phyloP scores from a whole-genome alignment of 2,888 invertebrate species.

The Dynastes tityus region DNA sequence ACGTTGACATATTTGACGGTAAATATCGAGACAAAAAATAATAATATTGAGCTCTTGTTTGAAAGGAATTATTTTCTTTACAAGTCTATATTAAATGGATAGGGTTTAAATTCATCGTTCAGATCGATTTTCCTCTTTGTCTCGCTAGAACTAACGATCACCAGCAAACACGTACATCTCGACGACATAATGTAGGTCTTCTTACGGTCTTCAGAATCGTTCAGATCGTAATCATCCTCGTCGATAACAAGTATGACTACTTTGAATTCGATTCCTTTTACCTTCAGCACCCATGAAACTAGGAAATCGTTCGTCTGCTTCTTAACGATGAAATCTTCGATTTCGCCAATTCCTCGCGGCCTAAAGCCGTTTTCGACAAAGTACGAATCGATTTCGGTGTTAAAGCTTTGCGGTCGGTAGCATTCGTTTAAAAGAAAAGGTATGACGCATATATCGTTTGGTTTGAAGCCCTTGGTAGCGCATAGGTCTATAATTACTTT shows the following conservation, averaged over 20 bases:
- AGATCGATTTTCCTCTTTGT: constrained; percentile 61
- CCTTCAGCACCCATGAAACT: constrained; percentile 65
- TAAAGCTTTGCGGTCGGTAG: constrained; percentile 62
- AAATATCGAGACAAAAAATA: too few relatives aligned
- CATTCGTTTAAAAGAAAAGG: constrained; percentile 64
- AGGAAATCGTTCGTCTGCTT: constrained; percentile 64
- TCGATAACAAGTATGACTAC: constrained; percentile 66
- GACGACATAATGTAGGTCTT: constrained; percentile 67
- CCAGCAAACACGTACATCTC: constrained; percentile 65
- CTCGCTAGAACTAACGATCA: constrained; percentile 61
- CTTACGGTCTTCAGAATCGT: constrained; percentile 65
- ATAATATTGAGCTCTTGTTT: too few relatives aligned
- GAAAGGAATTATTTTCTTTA: not conserved
- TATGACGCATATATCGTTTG: constrained; percentile 65
- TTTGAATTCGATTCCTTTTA: constrained; percentile 68
- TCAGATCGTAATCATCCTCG: constrained; percentile 66
- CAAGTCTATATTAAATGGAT: constrained; percentile 60
- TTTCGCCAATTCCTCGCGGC: constrained; percentile 63
- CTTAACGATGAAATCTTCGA: constrained; percentile 63
- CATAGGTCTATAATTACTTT: constrained; percentile 66
- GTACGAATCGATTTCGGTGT: constrained; percentile 62
- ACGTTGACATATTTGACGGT: too few relatives aligned
- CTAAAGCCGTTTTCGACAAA: constrained; percentile 66
- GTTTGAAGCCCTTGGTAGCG: constrained; percentile 66
- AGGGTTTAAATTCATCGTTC: constrained; percentile 59